A percentile compares a stretch with the other conserved stretches of the same genome.
Conservation (phyloP, 92 coral and sea anemone genomes). For the Muricea muricata region DNA sequence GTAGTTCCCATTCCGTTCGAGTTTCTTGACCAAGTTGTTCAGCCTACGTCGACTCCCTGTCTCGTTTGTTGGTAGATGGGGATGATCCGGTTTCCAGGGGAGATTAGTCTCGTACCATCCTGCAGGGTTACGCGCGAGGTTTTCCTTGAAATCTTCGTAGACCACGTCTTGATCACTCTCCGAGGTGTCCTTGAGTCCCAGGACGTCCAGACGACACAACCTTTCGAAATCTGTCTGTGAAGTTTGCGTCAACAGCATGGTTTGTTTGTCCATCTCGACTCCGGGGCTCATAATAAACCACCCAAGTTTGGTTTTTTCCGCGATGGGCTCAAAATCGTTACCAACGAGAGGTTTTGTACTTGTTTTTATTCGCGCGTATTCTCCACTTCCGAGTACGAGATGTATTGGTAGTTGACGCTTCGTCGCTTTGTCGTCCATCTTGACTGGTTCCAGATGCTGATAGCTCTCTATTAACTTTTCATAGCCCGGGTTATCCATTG, state of each 20-base stretch:
- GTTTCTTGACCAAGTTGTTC: constrained; percentile 32
- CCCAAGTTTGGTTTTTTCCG: too few species aligned
- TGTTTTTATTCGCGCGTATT: too few species aligned
- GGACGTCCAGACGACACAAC: constrained; percentile 42
- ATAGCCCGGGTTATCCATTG: constrained; percentile 22
- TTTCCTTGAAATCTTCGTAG: constrained; percentile 43
- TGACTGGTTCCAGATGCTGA: constrained; percentile 18
- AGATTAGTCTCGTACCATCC: constrained; percentile 38
- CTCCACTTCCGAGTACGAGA: constrained; percentile 27
- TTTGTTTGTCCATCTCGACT: not conserved
- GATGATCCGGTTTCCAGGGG: constrained; percentile 35
- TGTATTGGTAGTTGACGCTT: constrained; percentile 26
- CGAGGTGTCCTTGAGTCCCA: constrained; percentile 34
- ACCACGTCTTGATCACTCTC: constrained; percentile 43
- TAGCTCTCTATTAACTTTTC: not conserved
- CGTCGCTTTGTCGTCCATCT: constrained; percentile 9
- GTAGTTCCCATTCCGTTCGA: constrained; percentile 11
- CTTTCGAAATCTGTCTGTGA: constrained; percentile 38
- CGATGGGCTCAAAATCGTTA: too few species aligned
- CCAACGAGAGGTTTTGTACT: too few species aligned
- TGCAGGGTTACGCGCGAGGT: constrained; percentile 1
- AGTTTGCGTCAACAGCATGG: constrained; percentile 29
- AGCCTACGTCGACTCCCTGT: constrained; percentile 24
- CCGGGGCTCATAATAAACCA: not conserved
- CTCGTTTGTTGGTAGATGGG: constrained; percentile 32